These are phyloP conservation scores for Picus viridis DNA, from an alignment of 2,797 vertebrate species.

Conservation along the genomic window DNA sequence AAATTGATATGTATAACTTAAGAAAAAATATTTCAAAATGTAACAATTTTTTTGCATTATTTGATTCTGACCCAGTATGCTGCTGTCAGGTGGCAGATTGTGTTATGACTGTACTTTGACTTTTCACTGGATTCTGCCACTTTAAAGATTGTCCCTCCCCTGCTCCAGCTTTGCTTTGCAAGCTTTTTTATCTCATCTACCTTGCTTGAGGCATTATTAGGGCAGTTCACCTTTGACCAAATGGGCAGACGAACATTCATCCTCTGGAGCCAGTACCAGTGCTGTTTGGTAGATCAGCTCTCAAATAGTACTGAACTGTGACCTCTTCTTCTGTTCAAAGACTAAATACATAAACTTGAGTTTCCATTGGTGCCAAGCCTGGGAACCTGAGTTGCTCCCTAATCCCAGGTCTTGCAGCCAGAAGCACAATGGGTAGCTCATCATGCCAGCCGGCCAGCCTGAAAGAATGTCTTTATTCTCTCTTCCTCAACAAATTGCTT, in stretches of 20 bases:
- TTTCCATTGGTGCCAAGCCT: slow-evolving; percentile 69
- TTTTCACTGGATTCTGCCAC: slow-evolving; percentile 26
- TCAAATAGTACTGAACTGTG: slow-evolving; percentile 71
- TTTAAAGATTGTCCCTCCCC: slow-evolving; percentile 38
- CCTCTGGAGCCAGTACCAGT: slow-evolving; percentile 59
- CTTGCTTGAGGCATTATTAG: slow-evolving; percentile 73
- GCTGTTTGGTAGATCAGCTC: slow-evolving; percentile 61
- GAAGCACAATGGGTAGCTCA: slow-evolving; percentile 65
- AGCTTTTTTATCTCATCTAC: slow-evolving; percentile 62
- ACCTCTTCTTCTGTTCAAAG: slow-evolving; percentile 74
- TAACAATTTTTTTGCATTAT: neutral
- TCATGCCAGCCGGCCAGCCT: slow-evolving; percentile 51
- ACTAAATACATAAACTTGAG: slow-evolving; percentile 61
- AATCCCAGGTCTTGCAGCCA: slow-evolving; percentile 63
- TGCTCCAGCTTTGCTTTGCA: neutral
- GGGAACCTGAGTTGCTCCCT: slow-evolving; percentile 64
- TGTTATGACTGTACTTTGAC: neutral
- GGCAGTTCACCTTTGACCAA: slow-evolving; percentile 73
- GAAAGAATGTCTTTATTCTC: slow-evolving; percentile 64
- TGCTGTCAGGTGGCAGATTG: neutral
- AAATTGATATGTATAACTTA: neutral
- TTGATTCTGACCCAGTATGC: neutral
- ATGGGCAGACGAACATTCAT: slow-evolving; percentile 60
- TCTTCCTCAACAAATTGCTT: slow-evolving; percentile 63
- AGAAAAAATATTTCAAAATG: neutral